Conservation (phyloP, 2,113 vertebrate species). For the Neolamprologus sp. region DNA sequence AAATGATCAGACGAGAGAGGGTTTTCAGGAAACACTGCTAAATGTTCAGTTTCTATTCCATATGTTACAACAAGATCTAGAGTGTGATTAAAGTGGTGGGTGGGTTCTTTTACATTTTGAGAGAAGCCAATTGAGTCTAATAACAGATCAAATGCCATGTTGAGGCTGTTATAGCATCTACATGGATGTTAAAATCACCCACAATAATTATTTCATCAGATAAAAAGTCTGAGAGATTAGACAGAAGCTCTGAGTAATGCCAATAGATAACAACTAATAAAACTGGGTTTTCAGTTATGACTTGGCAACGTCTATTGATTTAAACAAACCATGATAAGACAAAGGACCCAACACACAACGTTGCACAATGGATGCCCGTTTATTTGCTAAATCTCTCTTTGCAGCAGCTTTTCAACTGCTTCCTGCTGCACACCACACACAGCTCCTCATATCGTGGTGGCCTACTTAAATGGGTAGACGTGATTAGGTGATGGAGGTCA, state of each 20-base stretch:
- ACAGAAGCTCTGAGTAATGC: background rate
- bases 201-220: background rate
- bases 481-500: background rate
- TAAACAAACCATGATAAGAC: rapidly evolving
- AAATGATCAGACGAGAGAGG: background rate
- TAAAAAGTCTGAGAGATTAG: background rate
- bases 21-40: background rate
- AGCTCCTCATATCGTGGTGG: rapidly evolving
- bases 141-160: background rate
- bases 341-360: rapidly evolving
- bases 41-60: background rate
- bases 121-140: background rate
- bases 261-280: background rate
- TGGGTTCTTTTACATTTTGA: background rate
- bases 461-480: background rate
- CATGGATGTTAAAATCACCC: background rate
- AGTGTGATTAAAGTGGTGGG: background rate
- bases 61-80: background rate
- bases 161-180: background rate
- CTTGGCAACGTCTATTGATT: background rate
- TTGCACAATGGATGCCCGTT: background rate
- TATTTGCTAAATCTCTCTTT: background rate
- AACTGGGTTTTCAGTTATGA: background rate
- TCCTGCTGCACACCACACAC: background rate
- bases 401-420: background rate